phyloP scores from a whole-genome alignment of 2,888 invertebrate genomes.

The Ormyrus pomaceus region DNA sequence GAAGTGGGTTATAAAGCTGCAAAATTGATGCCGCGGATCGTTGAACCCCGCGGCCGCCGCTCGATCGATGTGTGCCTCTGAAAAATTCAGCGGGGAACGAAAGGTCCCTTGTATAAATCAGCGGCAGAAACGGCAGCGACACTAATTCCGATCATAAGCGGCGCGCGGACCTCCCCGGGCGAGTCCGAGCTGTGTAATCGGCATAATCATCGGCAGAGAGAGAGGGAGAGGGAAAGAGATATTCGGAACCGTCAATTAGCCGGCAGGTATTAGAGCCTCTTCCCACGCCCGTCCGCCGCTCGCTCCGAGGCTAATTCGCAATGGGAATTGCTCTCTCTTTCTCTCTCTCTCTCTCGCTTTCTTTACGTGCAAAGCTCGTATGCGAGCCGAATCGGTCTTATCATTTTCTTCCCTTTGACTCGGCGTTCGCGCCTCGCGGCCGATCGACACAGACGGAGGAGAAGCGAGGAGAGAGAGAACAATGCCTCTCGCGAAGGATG shows the following conservation, averaged over 20 bases:
- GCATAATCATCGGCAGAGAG: slow-evolving; percentile 64
- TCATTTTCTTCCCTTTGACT: slow-evolving; percentile 30
- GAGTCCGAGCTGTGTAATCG: slow-evolving; percentile 33
- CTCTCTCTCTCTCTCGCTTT: slow-evolving; percentile 10
- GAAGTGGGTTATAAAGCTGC: too few relatives aligned
- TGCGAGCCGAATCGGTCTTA: slow-evolving; percentile 38
- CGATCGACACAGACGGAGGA: background rate
- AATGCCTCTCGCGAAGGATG: background rate
- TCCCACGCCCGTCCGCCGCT: slow-evolving; percentile 55
- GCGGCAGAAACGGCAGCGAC: too few relatives aligned
- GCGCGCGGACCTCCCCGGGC: slow-evolving; percentile 6
- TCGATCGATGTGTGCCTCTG: too few relatives aligned
- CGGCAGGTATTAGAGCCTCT: slow-evolving; percentile 60
- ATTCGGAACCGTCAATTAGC: slow-evolving; percentile 46
- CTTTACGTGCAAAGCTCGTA: slow-evolving; percentile 40
- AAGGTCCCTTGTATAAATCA: too few relatives aligned
- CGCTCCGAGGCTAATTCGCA: slow-evolving; percentile 51
- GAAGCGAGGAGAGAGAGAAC: background rate
- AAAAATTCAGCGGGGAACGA: too few relatives aligned
- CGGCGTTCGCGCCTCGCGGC: slow-evolving; percentile 33
- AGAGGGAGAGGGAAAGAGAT: slow-evolving; percentile 36
- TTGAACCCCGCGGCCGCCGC: too few relatives aligned
- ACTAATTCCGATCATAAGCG: background rate
- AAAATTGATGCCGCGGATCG: too few relatives aligned
- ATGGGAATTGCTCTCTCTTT: slow-evolving; percentile 32